phyloP scores from a whole-genome alignment of 2,888 invertebrate genomes.

The Amiota minor region DNA sequence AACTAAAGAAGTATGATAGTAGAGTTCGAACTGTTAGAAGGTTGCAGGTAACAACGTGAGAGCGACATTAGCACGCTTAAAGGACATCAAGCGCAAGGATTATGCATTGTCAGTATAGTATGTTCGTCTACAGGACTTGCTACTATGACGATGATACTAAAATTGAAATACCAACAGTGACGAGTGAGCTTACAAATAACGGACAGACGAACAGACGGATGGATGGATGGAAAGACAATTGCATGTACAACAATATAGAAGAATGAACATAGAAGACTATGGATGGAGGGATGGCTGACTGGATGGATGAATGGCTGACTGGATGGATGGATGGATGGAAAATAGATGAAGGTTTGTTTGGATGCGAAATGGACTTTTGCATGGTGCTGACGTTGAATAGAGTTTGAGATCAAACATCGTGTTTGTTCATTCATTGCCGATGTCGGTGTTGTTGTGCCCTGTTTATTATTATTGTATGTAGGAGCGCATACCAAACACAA shows the following conservation, averaged over 20 bases:
- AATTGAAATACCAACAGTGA: constrained; percentile 39
- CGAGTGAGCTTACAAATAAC: constrained; percentile 8
- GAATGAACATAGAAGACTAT: no score
- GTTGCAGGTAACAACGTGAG: constrained; percentile 6
- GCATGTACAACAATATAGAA: neutral
- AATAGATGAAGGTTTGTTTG: neutral
- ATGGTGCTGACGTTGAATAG: constrained; percentile 12
- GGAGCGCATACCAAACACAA: constrained; percentile 21
- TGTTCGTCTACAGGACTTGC: neutral
- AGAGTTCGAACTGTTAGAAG: no score
- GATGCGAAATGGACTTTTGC: constrained; percentile 18
- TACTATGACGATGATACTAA: constrained; percentile 25
- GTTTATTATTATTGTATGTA: neutral
- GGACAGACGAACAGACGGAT: neutral
- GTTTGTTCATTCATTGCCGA: neutral
- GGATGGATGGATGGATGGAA: neutral
- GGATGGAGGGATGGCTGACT: neutral
- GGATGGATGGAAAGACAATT: neutral
- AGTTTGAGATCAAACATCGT: no score
- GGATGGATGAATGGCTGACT: neutral
- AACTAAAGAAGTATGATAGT: no score
- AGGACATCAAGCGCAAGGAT: constrained; percentile 34
- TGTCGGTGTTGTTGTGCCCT: constrained; percentile 15
- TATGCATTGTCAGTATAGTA: constrained; percentile 17
- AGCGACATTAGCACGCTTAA: constrained; percentile 32